phyloP scores from a whole-genome alignment of 2,797 vertebrate species.

The Myripristis jacobus region DNA sequence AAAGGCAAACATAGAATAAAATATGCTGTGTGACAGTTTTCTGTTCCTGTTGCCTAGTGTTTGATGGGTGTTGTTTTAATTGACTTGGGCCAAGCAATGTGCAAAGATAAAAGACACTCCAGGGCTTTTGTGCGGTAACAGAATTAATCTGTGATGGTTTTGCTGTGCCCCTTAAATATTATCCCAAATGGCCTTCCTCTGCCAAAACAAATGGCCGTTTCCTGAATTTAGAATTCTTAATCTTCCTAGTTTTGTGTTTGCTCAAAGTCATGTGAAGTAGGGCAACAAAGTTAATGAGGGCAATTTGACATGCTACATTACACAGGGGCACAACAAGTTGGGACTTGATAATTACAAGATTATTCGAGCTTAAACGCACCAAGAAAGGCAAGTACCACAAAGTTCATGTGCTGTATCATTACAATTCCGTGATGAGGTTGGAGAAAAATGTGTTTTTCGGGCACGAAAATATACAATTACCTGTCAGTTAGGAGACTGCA shows the following conservation, averaged over 20 bases:
- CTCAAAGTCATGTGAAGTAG: constrained; percentile 19
- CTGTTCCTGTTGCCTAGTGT: constrained; percentile 7
- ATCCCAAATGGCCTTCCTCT: constrained; percentile 14
- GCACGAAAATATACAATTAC: constrained; percentile 24
- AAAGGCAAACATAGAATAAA: constrained; percentile 31
- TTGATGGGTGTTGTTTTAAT: constrained; percentile 25
- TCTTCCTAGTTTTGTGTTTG: constrained; percentile 21
- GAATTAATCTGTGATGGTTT: constrained; percentile 9
- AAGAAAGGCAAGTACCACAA: constrained; percentile 20
- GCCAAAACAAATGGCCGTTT: constrained; percentile 18
- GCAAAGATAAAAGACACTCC: constrained; percentile 6
- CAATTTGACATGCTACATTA: constrained; percentile 52
- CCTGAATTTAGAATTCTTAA: constrained; percentile 29
- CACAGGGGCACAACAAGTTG: constrained; percentile 24
- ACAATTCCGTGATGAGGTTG: constrained; percentile 5
- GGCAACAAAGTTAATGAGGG: constrained; percentile 38
- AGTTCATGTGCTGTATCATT: constrained; percentile 55
- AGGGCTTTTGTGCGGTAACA: constrained; percentile 12
- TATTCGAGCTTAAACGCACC: constrained; percentile 29
- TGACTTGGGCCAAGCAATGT: background rate
- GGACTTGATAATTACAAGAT: constrained; percentile 30
- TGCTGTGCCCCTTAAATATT: constrained; percentile 3
- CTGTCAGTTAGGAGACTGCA: background rate
- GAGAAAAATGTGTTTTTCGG: background rate
- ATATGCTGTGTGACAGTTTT: constrained; percentile 40